These are phyloP conservation scores for Dendrocincla tyrannina DNA, from an alignment of 2,797 vertebrate genomes.

Conservation along the genomic window DNA sequence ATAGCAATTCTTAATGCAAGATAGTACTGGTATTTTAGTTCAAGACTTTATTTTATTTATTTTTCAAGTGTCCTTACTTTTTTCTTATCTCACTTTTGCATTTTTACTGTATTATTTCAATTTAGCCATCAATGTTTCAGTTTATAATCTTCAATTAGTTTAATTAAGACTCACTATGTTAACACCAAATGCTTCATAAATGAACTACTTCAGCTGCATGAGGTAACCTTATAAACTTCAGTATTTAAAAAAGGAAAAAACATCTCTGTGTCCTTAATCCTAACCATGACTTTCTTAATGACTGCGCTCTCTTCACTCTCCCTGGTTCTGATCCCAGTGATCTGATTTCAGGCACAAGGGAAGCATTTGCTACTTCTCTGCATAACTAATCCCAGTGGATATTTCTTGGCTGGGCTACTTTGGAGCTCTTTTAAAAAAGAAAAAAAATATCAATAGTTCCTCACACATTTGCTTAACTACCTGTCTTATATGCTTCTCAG, in stretches of 20 bases:
- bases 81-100: neutral
- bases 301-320: neutral
- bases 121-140: neutral
- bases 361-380: constrained; percentile 6
- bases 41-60: neutral
- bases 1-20: neutral
- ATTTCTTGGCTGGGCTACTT: neutral
- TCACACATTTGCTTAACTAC: neutral
- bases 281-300: neutral
- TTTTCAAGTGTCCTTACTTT: neutral
- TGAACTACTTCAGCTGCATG: neutral
- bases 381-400: neutral
- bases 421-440: neutral
- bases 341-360: neutral
- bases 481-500: neutral
- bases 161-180: neutral
- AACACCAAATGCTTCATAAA: neutral
- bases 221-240: neutral
- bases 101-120: neutral
- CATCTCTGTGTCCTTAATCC: neutral
- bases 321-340: neutral
- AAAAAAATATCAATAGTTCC: neutral
- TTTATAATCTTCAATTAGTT: neutral
- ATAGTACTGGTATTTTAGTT: neutral
- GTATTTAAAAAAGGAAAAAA: neutral